phyloP scores from a whole-genome alignment of 2,113 vertebrate species.

The Mola mola region DNA sequence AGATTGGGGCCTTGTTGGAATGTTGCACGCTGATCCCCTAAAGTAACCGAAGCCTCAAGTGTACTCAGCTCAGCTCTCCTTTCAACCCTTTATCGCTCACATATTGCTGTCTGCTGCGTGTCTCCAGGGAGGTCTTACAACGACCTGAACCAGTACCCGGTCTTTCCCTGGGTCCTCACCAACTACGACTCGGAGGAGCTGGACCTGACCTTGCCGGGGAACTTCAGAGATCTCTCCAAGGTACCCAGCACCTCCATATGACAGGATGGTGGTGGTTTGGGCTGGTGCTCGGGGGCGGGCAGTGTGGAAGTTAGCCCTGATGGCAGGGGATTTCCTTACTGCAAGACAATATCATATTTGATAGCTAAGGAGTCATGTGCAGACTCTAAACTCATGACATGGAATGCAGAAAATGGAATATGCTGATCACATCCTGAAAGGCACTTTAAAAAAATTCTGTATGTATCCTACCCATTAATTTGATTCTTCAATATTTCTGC shows the following conservation, averaged over 20 bases:
- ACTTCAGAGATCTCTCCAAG: constrained; percentile 99
- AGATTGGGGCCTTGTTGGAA: constrained; percentile 62
- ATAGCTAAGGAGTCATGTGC: constrained; percentile 34
- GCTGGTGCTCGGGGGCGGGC: neutral
- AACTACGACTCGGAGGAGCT: constrained; percentile 97
- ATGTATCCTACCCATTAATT: too few relatives aligned
- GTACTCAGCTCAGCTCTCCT: constrained; percentile 39
- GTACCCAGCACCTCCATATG: constrained; percentile 77
- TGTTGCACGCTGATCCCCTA: constrained; percentile 67
- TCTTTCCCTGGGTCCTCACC: constrained; percentile 98
- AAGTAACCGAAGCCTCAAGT: constrained; percentile 65
- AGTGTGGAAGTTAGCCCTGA: neutral
- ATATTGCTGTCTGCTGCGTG: constrained; percentile 60
- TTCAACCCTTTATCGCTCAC: constrained; percentile 61
- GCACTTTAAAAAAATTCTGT: too few relatives aligned
- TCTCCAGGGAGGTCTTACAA: constrained; percentile 94
- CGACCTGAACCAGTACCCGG: constrained; percentile 96
- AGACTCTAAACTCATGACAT: constrained; percentile 24
- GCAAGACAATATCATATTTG: constrained; percentile 52
- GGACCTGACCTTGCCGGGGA: constrained; percentile 95
- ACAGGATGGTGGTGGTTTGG: constrained; percentile 7
- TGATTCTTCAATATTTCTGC: too few relatives aligned
- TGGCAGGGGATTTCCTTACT: constrained; percentile 48
- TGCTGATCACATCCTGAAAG: constrained; percentile 36
- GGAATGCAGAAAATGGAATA: constrained; percentile 32